Conservation (phyloP, 2,797 vertebrate genomes). For the Arctocebus calabarensis region DNA sequence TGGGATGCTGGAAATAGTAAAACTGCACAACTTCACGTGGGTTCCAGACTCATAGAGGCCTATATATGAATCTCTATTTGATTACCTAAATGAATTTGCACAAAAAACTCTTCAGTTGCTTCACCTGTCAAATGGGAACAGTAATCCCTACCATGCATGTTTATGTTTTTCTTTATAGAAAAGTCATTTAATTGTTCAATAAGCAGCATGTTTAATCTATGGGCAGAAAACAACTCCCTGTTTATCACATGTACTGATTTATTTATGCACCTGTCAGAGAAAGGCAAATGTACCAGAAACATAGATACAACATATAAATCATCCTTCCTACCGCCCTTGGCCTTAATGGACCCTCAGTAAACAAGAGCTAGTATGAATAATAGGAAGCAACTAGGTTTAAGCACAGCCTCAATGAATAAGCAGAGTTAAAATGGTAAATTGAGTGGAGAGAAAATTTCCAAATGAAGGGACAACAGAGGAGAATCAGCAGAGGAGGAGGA, state of each 20-base stretch:
- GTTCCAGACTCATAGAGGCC: background rate
- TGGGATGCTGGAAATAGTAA: background rate
- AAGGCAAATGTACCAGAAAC: background rate
- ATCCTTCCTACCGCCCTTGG: too few relatives aligned
- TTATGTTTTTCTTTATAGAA: background rate
- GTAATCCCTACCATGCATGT: background rate
- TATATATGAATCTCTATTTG: background rate
- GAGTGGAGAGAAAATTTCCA: background rate
- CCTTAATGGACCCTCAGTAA: background rate
- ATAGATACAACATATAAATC: background rate
- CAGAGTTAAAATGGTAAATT: background rate
- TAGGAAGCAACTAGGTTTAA: background rate
- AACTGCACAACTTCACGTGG: background rate
- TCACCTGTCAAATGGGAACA: background rate
- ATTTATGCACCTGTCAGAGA: background rate
- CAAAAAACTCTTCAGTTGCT: background rate
- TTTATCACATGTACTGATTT: background rate
- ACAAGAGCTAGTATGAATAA: background rate
- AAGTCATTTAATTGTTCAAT: background rate
- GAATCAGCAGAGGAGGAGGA: background rate
- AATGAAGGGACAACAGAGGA: fast-evolving
- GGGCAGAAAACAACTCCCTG: background rate
- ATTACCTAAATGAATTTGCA: background rate
- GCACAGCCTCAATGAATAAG: background rate
- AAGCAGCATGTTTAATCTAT: background rate